These are phyloP conservation scores for Brotula barbata DNA, from an alignment of 2,797 vertebrate genomes.

Conservation along the genomic window DNA sequence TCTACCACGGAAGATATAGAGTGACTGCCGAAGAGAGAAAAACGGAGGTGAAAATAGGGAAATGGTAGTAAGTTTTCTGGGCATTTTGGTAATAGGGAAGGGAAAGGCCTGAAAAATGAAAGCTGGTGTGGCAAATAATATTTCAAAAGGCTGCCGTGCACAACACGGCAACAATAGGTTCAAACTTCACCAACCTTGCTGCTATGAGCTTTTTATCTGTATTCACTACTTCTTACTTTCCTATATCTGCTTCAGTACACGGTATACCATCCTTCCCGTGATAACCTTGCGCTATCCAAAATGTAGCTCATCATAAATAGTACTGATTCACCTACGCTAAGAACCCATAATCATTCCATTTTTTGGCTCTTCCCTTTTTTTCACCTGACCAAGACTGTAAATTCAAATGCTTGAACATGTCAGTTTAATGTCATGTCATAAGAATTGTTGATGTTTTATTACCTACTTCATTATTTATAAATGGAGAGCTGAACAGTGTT, in stretches of 20 bases:
- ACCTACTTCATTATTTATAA: conserved; percentile 55
- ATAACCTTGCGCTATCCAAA: conserved; percentile 54
- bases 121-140: conserved; percentile 46
- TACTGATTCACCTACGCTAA: conserved; percentile 15
- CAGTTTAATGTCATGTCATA: conserved; percentile 45
- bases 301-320: conserved; percentile 29
- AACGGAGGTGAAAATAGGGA: neutral
- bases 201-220: conserved; percentile 47
- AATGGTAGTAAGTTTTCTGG: conserved; percentile 28
- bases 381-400: conserved; percentile 23
- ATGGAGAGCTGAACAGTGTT: conserved; percentile 11
- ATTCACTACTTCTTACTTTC: conserved; percentile 36
- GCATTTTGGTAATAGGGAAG: conserved; percentile 28
- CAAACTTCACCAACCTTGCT: conserved; percentile 36
- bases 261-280: conserved; percentile 39
- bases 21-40: conserved; percentile 22
- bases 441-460: conserved; percentile 56
- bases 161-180: conserved; percentile 46
- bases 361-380: neutral
- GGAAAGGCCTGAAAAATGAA: conserved; percentile 49
- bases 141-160: conserved; percentile 48
- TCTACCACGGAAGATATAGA: conserved; percentile 27
- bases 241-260: conserved; percentile 35
- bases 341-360: conserved; percentile 3
- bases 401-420: conserved; percentile 38